Evolutionary conservation across 2,113 vertebrate species (phyloP), one percentile per base, ranked within the genome.

Genomic region (Apteryx owenii): DNA sequence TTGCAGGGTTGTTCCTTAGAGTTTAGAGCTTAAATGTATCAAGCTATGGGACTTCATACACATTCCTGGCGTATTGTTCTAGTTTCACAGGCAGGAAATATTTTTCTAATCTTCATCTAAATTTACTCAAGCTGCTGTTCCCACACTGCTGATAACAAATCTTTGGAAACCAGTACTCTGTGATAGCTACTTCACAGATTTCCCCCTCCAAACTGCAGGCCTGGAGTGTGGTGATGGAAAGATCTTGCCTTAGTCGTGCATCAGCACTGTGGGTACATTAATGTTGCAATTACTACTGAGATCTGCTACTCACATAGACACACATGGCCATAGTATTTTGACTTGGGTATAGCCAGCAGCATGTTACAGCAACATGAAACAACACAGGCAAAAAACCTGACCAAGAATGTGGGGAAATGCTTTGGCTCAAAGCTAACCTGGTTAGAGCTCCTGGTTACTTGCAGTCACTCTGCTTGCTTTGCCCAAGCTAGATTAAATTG

Each of bases 41-140:
- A 44, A 90, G 71, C 77, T 60, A 83, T 14, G 42, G 31, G 58
- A 42, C 51, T 96, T 88, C 42, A 29, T 53, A 58, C 10, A 48
- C 0, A 0, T 44, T 93, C 73, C 87, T 90, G 61, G 12, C 73
- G 65, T 56, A 44, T 33, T 79, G 50, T 61, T 88, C 33, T 69
- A 36, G 56, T 90, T 90, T 89, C 65, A n/a, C 19, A 21, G 8
- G 44, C 50, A 81, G 92, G 72, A 95, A 94, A 81, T 90, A 65
- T 62, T 96, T 94, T 90, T 88, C 51, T 75, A 68, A 83, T 83
- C 76, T 73, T 93, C 88, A 66, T 33, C 82, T 90, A 72, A 81
- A 79, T 82, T 87, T 95, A 28, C 69, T 86, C 33, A 85, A 79
- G 62, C 50, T 94, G 65, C 51, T 76, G 65, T 66, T 93, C 65